Evolutionary conservation across 2,888 invertebrate species (phyloP).

Genomic region (Hyppa rectilinea): DNA sequence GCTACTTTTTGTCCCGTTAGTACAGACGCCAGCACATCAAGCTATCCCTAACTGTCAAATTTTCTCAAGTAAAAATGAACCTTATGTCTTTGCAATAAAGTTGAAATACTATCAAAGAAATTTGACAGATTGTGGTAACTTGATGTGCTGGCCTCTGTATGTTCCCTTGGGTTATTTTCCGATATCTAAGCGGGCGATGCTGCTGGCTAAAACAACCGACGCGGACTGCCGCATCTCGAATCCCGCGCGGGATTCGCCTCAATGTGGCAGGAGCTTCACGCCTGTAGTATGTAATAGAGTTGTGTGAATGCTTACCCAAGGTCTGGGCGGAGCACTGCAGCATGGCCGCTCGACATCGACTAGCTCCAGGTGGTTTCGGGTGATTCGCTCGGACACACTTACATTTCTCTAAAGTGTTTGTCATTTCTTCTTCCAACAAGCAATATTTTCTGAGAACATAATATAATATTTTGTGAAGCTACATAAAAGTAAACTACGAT

Average conservation of each 20-base stretch:
- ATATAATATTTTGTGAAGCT: not conserved
- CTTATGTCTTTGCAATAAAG: no score
- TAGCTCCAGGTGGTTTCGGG: conserved; percentile 66
- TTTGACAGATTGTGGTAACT: no score
- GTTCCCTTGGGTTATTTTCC: no score
- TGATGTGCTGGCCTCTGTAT: no score
- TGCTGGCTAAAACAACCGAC: not conserved
- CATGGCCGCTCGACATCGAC: conserved; percentile 67
- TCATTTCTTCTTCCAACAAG: conserved; percentile 78
- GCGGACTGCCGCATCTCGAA: not conserved
- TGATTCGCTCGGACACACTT: conserved; percentile 73
- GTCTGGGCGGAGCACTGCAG: conserved; percentile 73
- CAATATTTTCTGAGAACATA: conserved; percentile 72
- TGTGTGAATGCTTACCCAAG: not conserved
- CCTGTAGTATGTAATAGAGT: not conserved
- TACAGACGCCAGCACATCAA: no score
- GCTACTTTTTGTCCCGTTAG: no score
- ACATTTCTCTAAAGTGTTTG: conserved; percentile 69
- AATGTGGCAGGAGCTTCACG: not conserved
- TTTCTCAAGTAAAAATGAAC: no score
- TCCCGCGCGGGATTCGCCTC: not conserved
- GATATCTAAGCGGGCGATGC: no score
- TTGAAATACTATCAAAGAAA: no score
- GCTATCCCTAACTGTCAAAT: no score
- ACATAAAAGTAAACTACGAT: no score